Base-by-base conservation (phyloP, 2,888 invertebrate species). In the Papilio gigon region DNA sequence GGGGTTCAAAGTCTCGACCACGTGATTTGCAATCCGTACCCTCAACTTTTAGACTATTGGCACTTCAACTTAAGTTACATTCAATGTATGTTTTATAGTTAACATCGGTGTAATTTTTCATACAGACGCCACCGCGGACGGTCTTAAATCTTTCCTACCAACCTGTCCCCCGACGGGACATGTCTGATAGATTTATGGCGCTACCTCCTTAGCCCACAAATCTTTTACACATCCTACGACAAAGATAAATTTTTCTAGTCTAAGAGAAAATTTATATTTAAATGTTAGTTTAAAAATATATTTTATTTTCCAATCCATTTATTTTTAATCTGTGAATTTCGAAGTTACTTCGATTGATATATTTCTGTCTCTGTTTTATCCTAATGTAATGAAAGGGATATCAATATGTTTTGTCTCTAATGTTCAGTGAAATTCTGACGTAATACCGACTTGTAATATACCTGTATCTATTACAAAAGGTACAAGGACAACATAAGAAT, bases 101-200 rank as follows among this genome's bases (percentile, higher is more conserved):
- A 64, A 65, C 68, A 42, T 47, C 30, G 40, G 67, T 60, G 44
- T 69, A 70, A 68, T 67, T 72, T 68, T 64, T 68, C 47, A 64
- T 56, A 70, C 56, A 67, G 25, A 50, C 64, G 62, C 65, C 20
- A 58, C 58, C 50, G 27, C 33, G 17, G 14, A 27, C 40, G 72
- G 76, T 73, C 71, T 80, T 80, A 80, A 80, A 80, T 80, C 80
- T 76, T 75, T 62, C 73, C 72, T 71, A 72, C 68, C 69, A 72
- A 71, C 71, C 70, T 70, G 22, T 71, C 50, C 66, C 70, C 69
- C 71, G 71, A 71, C 73, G 22, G 56, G 70, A 70, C 70, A 59
- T 12, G 47, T 44, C 62, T 63, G 68, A 59, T 73, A 75, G 77
- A 79, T 79, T 78, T 79, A 78, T 77, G 56, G 75, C 62, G 66